Evolutionary conservation across 2,113 vertebrate genomes (phyloP).

Genomic region (Benitochromis conjunctus): DNA sequence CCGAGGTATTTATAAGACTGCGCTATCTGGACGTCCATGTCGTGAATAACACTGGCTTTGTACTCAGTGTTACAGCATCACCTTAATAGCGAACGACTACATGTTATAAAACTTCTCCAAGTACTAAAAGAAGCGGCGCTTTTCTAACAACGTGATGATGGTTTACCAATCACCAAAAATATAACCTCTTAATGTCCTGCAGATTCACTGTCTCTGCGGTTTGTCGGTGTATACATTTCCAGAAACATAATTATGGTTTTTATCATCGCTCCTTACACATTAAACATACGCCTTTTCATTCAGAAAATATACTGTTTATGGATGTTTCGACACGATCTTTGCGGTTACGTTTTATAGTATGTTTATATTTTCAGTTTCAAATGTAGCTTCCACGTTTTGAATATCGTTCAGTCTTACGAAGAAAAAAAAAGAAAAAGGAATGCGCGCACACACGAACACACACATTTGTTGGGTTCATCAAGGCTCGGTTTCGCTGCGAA

Average conservation of each 20-base stretch:
- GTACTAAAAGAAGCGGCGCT: background rate
- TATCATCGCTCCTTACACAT: background rate
- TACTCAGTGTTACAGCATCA: background rate
- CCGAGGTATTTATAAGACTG: background rate
- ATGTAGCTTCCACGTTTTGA: background rate
- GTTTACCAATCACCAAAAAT: background rate
- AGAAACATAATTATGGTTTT: background rate
- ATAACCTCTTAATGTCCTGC: background rate
- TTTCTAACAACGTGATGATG: background rate
- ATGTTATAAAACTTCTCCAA: background rate
- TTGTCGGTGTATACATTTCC: background rate
- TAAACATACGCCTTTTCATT: background rate
- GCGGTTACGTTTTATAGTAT: background rate
- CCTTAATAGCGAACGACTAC: constrained; percentile 2
- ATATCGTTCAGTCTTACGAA: background rate
- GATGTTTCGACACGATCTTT: background rate
- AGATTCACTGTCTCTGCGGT: background rate
- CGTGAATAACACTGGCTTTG: background rate
- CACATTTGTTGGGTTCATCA: constrained; percentile 36
- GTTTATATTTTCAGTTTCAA: background rate
- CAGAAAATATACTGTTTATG: background rate
- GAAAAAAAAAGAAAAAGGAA: background rate
- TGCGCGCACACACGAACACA: background rate
- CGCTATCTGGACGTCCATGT: background rate
- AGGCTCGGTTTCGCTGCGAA: constrained; percentile 32